Evolutionary conservation across 2,113 vertebrate genomes (phyloP).

Genomic region (Hydrolagus affinis): DNA sequence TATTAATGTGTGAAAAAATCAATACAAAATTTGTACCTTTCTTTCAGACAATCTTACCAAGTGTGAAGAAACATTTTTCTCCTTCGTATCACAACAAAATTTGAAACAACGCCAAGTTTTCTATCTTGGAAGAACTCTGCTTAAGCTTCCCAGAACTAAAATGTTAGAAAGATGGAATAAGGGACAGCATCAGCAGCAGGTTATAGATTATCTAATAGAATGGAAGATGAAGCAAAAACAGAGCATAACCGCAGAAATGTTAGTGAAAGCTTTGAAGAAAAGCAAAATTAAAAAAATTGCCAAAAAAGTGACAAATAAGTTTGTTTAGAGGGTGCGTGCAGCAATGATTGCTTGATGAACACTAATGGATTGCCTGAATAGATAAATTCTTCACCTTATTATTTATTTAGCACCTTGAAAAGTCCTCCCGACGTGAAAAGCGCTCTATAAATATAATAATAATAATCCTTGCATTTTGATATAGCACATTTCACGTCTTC

Average conservation of each 20-base stretch:
- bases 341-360: neutral
- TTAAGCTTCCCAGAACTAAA: neutral
- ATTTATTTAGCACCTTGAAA: neutral
- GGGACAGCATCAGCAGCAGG: neutral
- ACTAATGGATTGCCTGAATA: neutral
- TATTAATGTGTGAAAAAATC: neutral
- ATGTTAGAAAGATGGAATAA: neutral
- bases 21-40: neutral
- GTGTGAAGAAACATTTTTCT: slow-evolving; percentile 12
- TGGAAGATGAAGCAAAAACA: neutral
- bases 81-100: neutral
- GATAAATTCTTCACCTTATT: neutral
- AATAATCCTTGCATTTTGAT: no score
- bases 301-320: slow-evolving; percentile 9
- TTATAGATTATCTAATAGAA: neutral
- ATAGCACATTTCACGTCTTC: no score
- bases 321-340: neutral
- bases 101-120: neutral
- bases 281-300: slow-evolving; percentile 9
- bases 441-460: no score
- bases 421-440: no score
- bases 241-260: neutral
- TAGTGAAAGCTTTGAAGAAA: neutral
- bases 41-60: slow-evolving; percentile 1
- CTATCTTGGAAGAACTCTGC: neutral